Base-by-base conservation (phyloP, 2,113 vertebrate species). In the Clupea harengus region DNA sequence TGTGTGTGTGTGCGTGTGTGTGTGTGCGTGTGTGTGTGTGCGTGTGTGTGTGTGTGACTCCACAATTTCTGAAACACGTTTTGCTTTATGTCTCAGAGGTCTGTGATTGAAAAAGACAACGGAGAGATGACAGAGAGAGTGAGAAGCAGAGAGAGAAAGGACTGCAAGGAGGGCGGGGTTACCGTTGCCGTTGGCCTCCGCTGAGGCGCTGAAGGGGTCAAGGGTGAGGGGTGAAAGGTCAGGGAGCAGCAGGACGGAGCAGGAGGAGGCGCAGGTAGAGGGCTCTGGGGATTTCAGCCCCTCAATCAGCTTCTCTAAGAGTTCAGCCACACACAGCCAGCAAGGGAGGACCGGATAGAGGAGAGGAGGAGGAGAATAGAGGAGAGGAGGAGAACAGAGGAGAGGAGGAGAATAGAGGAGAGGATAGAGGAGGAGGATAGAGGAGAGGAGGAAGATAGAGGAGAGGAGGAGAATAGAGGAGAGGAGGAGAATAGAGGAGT, bases 231-330 rank as follows among this genome's bases (percentile, higher is more conserved):
- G 96, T 94, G 97, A 95, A 88, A 98, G 95, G 86, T 97, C 96
- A 44, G 96, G 96, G 90, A 97, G 96, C 93, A 97, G 96, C 90
- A 97, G 94, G 64, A 95, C 96, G 81, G 88, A 86, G 60, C 84
- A 84, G 80, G 85, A 85, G 67, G 39, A 39, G 39, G 39, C 2
- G 39, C 39, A 39, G 39, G 39, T 39, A 39, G 87, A 81, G 50
- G 96, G 95, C 89, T 97, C 97, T 80, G 97, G 96, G 94, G 96
- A 97, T 94, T 96, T 97, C 91, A 98, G 95, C 91, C 96, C 96
- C 95, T 98, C 96, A 89, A 98, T 98, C 94, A 98, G 95, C 94
- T 97, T 98, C 92, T 97, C 97, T 99, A 93, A 86, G 90, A 90
- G 84, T 32, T 44, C 45, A 82, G 54, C 54, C 57, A 81, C 7